phyloP scores from a whole-genome alignment of 2,797 vertebrate genomes.

The Tinamus major region DNA sequence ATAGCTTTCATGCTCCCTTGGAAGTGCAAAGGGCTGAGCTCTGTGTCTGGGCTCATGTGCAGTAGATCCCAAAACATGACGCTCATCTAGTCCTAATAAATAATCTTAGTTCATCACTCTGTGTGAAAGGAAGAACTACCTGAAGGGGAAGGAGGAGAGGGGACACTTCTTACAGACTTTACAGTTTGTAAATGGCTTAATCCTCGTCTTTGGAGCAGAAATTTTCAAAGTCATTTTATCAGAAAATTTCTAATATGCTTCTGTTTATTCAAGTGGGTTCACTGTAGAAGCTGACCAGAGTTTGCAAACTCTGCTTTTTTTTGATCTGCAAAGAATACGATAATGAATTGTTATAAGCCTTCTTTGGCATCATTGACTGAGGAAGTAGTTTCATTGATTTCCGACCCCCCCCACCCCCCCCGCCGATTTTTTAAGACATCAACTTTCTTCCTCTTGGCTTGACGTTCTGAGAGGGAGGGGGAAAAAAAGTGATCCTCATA shows the following conservation, averaged over 20 bases:
- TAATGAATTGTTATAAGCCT: neutral
- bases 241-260: neutral
- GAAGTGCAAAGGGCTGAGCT: neutral
- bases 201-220: neutral
- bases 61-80: neutral
- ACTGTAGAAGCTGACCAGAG: neutral
- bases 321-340: neutral
- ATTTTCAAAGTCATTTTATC: neutral
- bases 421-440: neutral
- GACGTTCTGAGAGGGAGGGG: neutral
- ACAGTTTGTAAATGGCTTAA: neutral
- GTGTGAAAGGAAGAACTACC: neutral
- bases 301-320: neutral
- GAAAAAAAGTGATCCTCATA: neutral
- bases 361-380: neutral
- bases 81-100: neutral
- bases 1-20: neutral
- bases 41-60: neutral
- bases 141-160: neutral
- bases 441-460: conserved; percentile 22
- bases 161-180: neutral
- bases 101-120: neutral
- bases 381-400: neutral
- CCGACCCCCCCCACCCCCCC: too few species aligned
- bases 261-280: neutral